A percentile compares a stretch with the other conserved stretches of the same genome.
These are phyloP conservation scores for Sciaenops ocellatus DNA, from an alignment of 2,797 vertebrate genomes.

Conservation along the genomic window DNA sequence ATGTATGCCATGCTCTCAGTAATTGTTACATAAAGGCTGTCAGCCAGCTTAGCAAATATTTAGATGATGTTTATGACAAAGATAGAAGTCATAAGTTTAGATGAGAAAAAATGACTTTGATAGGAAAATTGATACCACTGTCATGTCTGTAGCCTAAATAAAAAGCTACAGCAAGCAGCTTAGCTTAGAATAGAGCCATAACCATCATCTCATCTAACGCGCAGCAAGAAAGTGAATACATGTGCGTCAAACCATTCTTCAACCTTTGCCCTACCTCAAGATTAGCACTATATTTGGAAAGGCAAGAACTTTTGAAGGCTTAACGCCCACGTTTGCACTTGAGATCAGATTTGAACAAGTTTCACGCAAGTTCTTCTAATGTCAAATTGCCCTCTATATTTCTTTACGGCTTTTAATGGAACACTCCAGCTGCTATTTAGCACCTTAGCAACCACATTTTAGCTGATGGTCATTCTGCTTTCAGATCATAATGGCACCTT, in stretches of 20 bases:
- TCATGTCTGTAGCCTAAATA: background rate
- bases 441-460: background rate
- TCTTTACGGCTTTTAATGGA: background rate
- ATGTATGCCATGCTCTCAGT: constrained; percentile 36
- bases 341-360: background rate
- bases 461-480: background rate
- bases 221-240: background rate
- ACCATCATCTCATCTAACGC: background rate
- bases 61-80: background rate
- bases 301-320: background rate
- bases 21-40: constrained; percentile 29
- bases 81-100: background rate
- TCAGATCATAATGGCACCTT: constrained; percentile 2
- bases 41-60: constrained; percentile 27
- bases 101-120: background rate
- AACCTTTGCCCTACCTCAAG: background rate
- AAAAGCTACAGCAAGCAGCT: background rate
- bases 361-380: background rate
- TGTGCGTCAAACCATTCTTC: background rate
- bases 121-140: background rate
- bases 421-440: background rate
- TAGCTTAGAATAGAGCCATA: background rate
- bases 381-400: background rate
- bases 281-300: too few species aligned
- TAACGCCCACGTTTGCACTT: background rate